These are phyloP conservation scores for Gymnocheta viridis DNA, from an alignment of 2,888 invertebrate species.

Conservation along the genomic window DNA sequence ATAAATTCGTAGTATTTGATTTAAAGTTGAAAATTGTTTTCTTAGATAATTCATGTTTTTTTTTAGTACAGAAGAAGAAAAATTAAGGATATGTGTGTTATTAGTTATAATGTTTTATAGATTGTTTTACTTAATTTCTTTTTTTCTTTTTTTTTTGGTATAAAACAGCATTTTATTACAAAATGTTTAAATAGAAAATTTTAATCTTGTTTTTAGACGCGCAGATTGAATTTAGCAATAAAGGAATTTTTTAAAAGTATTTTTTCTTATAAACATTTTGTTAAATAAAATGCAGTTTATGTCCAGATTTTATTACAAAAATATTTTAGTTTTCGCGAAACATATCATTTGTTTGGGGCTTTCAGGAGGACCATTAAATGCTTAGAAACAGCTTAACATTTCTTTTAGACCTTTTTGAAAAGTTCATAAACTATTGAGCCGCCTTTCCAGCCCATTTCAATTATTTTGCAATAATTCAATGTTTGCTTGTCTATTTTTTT, in stretches of 20 bases:
- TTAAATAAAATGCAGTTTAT: background rate
- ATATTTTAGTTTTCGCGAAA: background rate
- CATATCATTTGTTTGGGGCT: background rate
- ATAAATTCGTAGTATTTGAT: constrained; percentile 59
- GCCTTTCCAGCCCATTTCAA: background rate
- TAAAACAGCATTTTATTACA: too few species aligned
- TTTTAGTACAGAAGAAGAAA: background rate
- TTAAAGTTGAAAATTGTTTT: background rate
- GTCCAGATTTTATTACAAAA: background rate
- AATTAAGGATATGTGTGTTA: constrained; percentile 44
- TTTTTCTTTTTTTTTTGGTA: background rate
- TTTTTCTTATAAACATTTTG: background rate
- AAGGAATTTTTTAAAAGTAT: too few species aligned
- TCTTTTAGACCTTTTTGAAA: too few species aligned
- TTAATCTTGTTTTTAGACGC: too few species aligned
- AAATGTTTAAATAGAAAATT: background rate
- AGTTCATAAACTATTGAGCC: too few species aligned
- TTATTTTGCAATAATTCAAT: background rate
- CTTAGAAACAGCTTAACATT: too few species aligned
- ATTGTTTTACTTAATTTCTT: background rate
- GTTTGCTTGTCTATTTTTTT: background rate
- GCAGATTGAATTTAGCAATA: too few species aligned
- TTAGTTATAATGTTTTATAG: background rate
- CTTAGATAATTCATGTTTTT: background rate
- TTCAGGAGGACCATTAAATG: background rate